Base-by-base conservation (phyloP, 2,113 vertebrate species). In the Rhea pennata region DNA sequence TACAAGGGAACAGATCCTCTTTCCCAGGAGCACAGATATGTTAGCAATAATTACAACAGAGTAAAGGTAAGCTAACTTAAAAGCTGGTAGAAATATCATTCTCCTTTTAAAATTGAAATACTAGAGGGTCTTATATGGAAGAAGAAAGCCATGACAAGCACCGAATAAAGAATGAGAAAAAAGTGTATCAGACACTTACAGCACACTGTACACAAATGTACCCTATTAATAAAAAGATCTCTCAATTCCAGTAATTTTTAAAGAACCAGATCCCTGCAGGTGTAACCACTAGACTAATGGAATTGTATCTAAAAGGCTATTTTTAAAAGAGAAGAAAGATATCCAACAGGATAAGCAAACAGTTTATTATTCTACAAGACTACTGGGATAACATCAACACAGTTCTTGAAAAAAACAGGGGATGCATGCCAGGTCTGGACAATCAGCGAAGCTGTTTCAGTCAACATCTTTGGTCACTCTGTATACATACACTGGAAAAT, bases 151-250 rank as follows among this genome's bases (percentile, higher is more conserved):
- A 59, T 73, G 64, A 81, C 74, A 46, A 96, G 59, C 54, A 91
- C 78, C 89, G 93, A 92, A 93, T 84, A 93, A 91, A 93, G 80
- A 94, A 84, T 70, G 77, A 92, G 70, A 91, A 39, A 62, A 94
- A 62, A 94, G 92, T 26, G 94, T 92, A 88, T 81, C 62, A 95
- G 87, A 91, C 84, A 51, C 15, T 86, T 71, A 71, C 0, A 95
- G 77, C 96, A 87, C 86, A 87, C 88, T 94, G 74, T 74, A 87
- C 90, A 86, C 50, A 91, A 91, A 92, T 71, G 81, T 15, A 73
- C 23, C 15, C 84, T 92, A 85, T 96, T 92, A 96, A 91, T 48
- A 96, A 54, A 58, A 58, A 66, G 46, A 83, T 48, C 87, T 92
- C 89, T 90, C 67, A 85, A 26, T 33, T 87, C 58, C 86, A 82